Evolutionary conservation across 2,113 vertebrate species (phyloP).

Genomic region (Amphiprion ocellaris): DNA sequence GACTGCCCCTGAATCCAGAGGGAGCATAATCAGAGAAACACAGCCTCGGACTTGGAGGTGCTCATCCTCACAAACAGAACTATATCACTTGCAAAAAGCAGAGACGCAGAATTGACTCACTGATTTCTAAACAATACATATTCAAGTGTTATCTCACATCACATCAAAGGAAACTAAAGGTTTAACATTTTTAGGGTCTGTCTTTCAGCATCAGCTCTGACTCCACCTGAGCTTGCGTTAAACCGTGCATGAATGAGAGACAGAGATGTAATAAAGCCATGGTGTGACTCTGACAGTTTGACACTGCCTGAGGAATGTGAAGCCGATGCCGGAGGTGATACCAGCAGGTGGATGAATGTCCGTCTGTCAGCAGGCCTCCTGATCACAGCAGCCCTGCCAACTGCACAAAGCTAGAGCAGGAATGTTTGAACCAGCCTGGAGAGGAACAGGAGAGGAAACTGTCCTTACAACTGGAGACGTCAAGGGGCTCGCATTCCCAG

Average conservation of each 20-base stretch:
- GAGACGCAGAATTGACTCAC: too few relatives aligned
- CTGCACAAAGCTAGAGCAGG: conserved; percentile 47
- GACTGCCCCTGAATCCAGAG: too few relatives aligned
- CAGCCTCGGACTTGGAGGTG: too few relatives aligned
- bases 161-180: conserved; percentile 23
- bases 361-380: conserved; percentile 70
- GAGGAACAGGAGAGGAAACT: conserved; percentile 24
- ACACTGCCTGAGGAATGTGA: conserved; percentile 72
- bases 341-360: conserved; percentile 75
- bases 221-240: conserved; percentile 30
- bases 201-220: conserved; percentile 8
- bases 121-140: neutral
- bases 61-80: too few relatives aligned
- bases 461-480: neutral
- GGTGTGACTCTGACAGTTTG: conserved; percentile 58
- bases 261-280: conserved; percentile 47
- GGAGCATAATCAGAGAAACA: too few relatives aligned
- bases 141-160: neutral
- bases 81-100: too few relatives aligned
- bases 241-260: conserved; percentile 44
- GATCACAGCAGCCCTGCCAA: conserved; percentile 67
- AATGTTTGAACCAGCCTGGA: conserved; percentile 49
- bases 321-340: conserved; percentile 68
- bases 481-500: neutral
- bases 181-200: conserved; percentile 10